Evolutionary conservation across 2,797 vertebrate genomes (phyloP), one percentile per base, ranked within the genome.

Genomic region (Peromyscus melanophrys): DNA sequence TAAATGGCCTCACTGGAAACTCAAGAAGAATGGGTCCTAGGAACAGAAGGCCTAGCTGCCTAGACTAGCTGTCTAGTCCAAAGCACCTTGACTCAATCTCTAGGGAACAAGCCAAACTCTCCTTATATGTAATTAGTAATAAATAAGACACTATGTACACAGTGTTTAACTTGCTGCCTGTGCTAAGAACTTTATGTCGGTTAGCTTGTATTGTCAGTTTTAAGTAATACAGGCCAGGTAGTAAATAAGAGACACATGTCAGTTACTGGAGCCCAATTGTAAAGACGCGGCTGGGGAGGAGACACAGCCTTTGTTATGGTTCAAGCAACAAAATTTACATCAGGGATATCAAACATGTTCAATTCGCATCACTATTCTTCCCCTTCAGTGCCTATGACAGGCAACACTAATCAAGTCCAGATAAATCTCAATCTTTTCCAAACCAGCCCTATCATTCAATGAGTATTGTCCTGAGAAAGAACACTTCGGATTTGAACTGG

Each of bases 391-490:
- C 21, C 49, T 31, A 21, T 37, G 46, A 87, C 46, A 95, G 73
- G 63, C 40, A 94, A 89, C 75, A 96, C 63, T 89, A 96, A 88
- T 95, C 78, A 96, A 97, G 65, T 43, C 37, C 73, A 95, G 77
- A 92, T 43, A 82, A 40, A 29, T 31, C 25, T 92, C 84, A 82
- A n/a, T 89, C 31, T 85, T 76, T 43, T 95, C 69, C 76, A 71
- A 91, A 59, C 21, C 49, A 63, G 91, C 4, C 57, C 37, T 61
- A 69, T 23, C 10, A 13, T 52, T 52, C 65, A 17, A 27, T 71
- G 37, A 69, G 27, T 76, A 86, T 25, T 40, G 17, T 49, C 78
- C 89, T 6, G 46, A 86, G 83, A 92, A 96, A 80, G 23, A 27
- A 95, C 46, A 85, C 49, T 87, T 55, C 76, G 52, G 61, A 91